phyloP scores from a whole-genome alignment of 2,113 vertebrate genomes.

The Actenoides hombroni region DNA sequence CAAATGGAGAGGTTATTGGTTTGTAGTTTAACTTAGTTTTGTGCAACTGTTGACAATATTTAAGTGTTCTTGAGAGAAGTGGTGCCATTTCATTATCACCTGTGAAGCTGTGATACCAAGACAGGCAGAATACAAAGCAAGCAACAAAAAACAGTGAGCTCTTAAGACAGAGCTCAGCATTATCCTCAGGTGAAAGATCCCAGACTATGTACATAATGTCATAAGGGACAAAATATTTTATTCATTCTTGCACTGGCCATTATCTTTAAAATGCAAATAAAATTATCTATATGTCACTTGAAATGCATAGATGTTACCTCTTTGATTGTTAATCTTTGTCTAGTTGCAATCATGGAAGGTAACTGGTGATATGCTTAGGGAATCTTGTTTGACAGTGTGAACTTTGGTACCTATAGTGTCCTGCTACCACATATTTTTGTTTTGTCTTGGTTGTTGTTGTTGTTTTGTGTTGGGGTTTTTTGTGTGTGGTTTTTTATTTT shows the following conservation, averaged over 20 bases:
- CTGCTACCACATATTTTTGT: background rate
- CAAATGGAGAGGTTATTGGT: background rate
- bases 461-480: background rate
- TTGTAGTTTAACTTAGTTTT: slow-evolving; percentile 1
- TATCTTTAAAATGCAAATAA: background rate
- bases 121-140: background rate
- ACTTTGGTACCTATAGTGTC: background rate
- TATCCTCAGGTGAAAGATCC: background rate
- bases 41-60: background rate
- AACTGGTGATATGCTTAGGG: background rate
- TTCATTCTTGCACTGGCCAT: background rate
- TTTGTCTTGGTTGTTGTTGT: too few species aligned
- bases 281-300: background rate
- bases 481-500: too few species aligned
- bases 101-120: background rate
- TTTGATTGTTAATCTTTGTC: slow-evolving; percentile 4
- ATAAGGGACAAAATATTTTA: background rate
- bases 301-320: background rate
- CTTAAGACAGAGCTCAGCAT: background rate
- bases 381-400: background rate
- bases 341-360: background rate
- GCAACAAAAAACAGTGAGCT: background rate
- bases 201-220: background rate
- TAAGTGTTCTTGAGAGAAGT: background rate
- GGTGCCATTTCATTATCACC: background rate